These are phyloP conservation scores for Pituophis catenifer DNA, from an alignment of 2,113 vertebrate species.

Conservation along the genomic window DNA sequence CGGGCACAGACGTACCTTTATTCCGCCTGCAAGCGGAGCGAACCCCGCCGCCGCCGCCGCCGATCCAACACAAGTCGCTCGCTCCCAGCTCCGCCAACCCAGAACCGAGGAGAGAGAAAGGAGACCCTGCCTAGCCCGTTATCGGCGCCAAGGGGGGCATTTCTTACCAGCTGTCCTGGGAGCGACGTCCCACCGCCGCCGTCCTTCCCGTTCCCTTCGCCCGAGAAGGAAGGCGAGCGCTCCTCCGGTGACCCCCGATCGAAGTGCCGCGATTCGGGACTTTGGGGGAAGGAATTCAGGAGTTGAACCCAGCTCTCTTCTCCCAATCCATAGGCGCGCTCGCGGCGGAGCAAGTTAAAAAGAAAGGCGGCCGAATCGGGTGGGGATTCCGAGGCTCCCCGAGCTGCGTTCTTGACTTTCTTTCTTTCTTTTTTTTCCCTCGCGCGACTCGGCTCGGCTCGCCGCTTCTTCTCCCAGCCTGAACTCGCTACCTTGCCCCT, in stretches of 20 bases:
- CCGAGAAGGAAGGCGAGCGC: not conserved
- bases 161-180: not conserved
- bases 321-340: slow-evolving; percentile 1
- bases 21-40: not conserved
- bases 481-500: not conserved
- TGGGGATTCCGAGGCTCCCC: not conserved
- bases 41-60: not conserved
- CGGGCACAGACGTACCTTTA: not conserved
- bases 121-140: not conserved
- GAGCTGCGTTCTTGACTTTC: not conserved
- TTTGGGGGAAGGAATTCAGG: not conserved
- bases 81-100: not conserved
- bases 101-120: no score
- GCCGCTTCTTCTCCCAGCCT: not conserved
- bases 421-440: no score
- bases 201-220: not conserved
- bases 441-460: no score
- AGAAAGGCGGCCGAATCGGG: not conserved
- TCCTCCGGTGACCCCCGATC: not conserved
- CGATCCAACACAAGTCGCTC: not conserved
- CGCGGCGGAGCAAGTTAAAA: not conserved
- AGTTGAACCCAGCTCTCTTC: not conserved
- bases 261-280: not conserved
- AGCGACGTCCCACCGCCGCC: not conserved
- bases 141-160: not conserved